A percentile compares a stretch with the other conserved stretches of the same genome.
Evolutionary conservation across 2,113 vertebrate species (phyloP).

Genomic region (Gallinago jamesoni): DNA sequence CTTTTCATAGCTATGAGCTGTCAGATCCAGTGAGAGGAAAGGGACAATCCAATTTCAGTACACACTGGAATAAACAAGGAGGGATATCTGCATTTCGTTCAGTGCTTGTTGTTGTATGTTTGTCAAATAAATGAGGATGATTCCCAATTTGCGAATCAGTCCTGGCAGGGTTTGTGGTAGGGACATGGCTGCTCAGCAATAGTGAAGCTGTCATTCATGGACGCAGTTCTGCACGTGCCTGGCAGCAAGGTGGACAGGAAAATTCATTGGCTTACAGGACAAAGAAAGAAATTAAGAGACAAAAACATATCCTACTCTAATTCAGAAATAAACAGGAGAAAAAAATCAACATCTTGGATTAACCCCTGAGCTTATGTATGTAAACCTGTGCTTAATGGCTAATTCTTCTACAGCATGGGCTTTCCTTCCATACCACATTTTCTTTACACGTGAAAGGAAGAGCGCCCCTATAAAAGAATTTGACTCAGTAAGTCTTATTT

Average conservation of each 20-base stretch:
- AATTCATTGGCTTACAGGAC: background rate
- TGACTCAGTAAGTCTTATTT: background rate
- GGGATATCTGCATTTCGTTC: background rate
- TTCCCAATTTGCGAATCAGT: background rate
- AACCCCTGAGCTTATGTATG: background rate
- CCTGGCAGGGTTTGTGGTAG: background rate
- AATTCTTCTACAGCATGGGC: background rate
- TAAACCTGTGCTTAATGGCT: background rate
- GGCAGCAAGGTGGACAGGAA: background rate
- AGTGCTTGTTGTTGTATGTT: accelerated
- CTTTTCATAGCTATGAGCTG: background rate
- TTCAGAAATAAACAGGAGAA: background rate
- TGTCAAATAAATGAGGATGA: background rate
- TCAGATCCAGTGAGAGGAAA: background rate
- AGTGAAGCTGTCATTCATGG: accelerated
- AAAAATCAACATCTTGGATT: background rate
- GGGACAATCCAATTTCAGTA: background rate
- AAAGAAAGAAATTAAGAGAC: constrained; percentile 10
- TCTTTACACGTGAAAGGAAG: background rate
- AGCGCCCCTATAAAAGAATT: background rate
- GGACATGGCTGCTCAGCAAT: background rate
- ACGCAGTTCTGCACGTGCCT: background rate
- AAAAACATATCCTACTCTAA: background rate
- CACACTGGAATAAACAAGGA: background rate
- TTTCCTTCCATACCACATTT: background rate